These are phyloP conservation scores for Ditylenchus dipsaci DNA, from an alignment of 1,140 invertebrate species.

Conservation along the genomic window DNA sequence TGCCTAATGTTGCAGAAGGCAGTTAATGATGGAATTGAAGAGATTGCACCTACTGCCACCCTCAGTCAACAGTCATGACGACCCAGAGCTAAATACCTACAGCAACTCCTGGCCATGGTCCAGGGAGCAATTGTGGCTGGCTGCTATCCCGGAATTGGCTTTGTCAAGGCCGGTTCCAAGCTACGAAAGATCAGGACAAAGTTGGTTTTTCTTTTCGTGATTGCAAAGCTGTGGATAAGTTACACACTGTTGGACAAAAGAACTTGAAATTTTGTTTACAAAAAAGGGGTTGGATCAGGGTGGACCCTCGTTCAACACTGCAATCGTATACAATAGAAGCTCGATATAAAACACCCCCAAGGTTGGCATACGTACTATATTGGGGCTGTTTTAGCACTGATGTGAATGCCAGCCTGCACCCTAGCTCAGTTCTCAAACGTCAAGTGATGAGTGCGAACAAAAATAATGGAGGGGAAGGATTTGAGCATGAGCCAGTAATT, in stretches of 20 bases:
- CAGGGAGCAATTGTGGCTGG: conserved; percentile 56
- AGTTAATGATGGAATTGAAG: conserved; percentile 45
- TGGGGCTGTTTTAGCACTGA: conserved; percentile 17
- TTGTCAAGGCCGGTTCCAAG: conserved; percentile 37
- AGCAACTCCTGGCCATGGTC: conserved; percentile 50
- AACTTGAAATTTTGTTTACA: conserved; percentile 11
- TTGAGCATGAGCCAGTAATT: conserved; percentile 33
- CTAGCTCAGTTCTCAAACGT: conserved; percentile 38
- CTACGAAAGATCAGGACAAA: conserved; percentile 50
- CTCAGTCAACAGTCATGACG: conserved; percentile 20
- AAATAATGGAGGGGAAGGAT: background rate
- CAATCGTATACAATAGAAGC: background rate
- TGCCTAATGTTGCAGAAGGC: conserved; percentile 19
- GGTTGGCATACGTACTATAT: background rate
- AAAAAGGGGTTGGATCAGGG: background rate
- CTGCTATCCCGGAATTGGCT: conserved; percentile 53
- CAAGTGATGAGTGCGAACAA: conserved; percentile 29
- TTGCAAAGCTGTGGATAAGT: too few species aligned
- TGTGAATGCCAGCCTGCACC: conserved; percentile 42
- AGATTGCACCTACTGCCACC: conserved; percentile 37
- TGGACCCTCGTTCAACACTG: conserved; percentile 12
- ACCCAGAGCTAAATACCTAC: conserved; percentile 37
- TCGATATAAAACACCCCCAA: too few species aligned
- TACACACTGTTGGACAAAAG: too few species aligned
- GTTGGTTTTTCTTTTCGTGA: conserved; percentile 3